phyloP scores from a whole-genome alignment of 2,113 vertebrate species.

The Callionymus lyra region DNA sequence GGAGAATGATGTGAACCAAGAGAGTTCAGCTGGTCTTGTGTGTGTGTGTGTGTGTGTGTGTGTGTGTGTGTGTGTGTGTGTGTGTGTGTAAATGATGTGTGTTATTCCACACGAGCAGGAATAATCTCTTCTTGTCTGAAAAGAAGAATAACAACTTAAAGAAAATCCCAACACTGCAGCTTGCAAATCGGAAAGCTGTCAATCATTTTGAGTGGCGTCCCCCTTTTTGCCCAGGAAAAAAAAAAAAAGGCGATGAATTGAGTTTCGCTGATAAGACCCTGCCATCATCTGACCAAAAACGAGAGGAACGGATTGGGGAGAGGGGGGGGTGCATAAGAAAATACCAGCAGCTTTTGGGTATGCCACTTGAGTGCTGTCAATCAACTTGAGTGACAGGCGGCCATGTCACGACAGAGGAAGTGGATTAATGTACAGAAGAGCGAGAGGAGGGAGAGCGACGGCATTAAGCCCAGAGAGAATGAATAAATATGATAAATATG shows the following conservation, averaged over 20 bases:
- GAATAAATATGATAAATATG: constrained; percentile 70
- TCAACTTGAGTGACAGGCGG: constrained; percentile 63
- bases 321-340: constrained; percentile 1
- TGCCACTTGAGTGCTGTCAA: constrained; percentile 70
- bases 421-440: constrained; percentile 57
- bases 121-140: constrained; percentile 26
- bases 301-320: constrained; percentile 7
- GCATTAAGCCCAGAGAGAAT: constrained; percentile 61
- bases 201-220: constrained; percentile 63
- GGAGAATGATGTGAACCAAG: constrained; percentile 23
- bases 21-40: constrained; percentile 4
- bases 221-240: constrained; percentile 47
- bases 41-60: constrained; percentile 7
- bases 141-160: constrained; percentile 46
- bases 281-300: constrained; percentile 42
- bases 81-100: constrained; percentile 1
- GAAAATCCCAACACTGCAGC: constrained; percentile 49
- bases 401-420: constrained; percentile 51
- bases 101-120: constrained; percentile 10
- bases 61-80: background rate
- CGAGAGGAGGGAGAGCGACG: constrained; percentile 26
- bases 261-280: constrained; percentile 63
- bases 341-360: constrained; percentile 57
- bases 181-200: constrained; percentile 66
- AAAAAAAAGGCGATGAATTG: constrained; percentile 53